Conservation (phyloP, 2,797 vertebrate species). For the Balearica regulorum region DNA sequence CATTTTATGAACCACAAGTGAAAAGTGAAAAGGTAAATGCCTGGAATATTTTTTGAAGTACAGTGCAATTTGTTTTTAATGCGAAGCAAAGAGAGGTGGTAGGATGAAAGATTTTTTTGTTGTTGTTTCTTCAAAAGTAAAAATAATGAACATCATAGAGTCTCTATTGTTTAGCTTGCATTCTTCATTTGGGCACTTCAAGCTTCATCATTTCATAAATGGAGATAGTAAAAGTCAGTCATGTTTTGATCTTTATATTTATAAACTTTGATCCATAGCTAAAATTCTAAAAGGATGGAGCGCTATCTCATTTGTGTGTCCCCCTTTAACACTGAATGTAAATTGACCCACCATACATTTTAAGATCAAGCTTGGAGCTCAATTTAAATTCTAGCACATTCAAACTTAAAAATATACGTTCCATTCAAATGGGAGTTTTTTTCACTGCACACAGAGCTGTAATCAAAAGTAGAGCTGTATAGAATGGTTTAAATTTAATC, state of each 20-base stretch:
- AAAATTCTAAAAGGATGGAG: not conserved
- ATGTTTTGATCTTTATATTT: slow-evolving; percentile 9
- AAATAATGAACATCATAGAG: not conserved
- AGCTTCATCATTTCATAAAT: slow-evolving; percentile 29
- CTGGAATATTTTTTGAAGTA: not conserved
- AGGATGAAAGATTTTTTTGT: not conserved
- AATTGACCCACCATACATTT: not conserved
- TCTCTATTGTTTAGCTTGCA: not conserved
- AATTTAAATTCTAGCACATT: slow-evolving; percentile 58
- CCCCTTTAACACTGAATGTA: not conserved
- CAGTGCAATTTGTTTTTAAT: not conserved
- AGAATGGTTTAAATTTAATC: slow-evolving; percentile 72
- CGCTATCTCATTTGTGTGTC: not conserved
- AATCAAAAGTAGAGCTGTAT: slow-evolving; percentile 63
- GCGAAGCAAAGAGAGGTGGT: not conserved
- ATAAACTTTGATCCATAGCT: slow-evolving; percentile 6
- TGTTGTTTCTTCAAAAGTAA: not conserved
- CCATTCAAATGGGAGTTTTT: slow-evolving; percentile 45
- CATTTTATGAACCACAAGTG: not conserved
- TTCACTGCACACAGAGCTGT: slow-evolving; percentile 52
- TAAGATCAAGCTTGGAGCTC: slow-evolving; percentile 46
- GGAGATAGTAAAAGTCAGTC: not conserved
- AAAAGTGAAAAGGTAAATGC: not conserved
- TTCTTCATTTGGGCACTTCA: not conserved
- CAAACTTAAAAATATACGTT: slow-evolving; percentile 55